Percentiles rank a stretch among this genome's conserved stretches.
These are phyloP conservation scores for Poeciliopsis infans DNA, from an alignment of 2,797 vertebrate species.

Conservation along the genomic window DNA sequence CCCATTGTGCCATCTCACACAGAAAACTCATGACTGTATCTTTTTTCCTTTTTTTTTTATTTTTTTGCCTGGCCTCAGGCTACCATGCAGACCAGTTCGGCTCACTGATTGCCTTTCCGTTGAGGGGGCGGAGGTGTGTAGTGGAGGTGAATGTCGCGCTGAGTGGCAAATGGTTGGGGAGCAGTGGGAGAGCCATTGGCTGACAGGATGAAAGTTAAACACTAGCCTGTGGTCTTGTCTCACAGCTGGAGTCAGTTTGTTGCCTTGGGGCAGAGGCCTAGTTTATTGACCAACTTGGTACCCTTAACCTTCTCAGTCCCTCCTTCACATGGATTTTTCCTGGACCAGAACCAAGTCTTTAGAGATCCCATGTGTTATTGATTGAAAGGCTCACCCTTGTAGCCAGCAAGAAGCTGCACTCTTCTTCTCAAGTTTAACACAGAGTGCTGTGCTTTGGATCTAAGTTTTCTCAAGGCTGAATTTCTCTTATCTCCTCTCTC, in stretches of 20 bases:
- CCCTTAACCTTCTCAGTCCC: conserved; percentile 58
- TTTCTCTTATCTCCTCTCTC: conserved; percentile 30
- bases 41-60: not conserved
- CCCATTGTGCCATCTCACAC: conserved; percentile 33
- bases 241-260: conserved; percentile 65
- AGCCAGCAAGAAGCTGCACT: conserved; percentile 30
- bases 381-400: conserved; percentile 60
- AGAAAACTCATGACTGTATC: conserved; percentile 49
- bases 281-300: conserved; percentile 69
- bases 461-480: conserved; percentile 28
- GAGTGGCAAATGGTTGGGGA: conserved; percentile 71
- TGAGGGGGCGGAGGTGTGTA: conserved; percentile 49
- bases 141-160: conserved; percentile 71
- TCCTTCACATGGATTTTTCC: conserved; percentile 48
- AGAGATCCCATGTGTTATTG: conserved; percentile 58
- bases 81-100: conserved; percentile 58
- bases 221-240: conserved; percentile 68
- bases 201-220: conserved; percentile 72
- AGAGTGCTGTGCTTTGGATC: conserved; percentile 25
- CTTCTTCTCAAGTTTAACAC: conserved; percentile 33
- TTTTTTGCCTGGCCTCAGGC: conserved; percentile 68
- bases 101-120: conserved; percentile 75
- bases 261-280: conserved; percentile 66
- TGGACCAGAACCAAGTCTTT: conserved; percentile 41
- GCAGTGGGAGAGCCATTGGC: conserved; percentile 71